Percentiles rank a stretch among this genome's conserved stretches.
Conservation (phyloP, 92 coral and sea anemone species). For the Porites lobata region DNA sequence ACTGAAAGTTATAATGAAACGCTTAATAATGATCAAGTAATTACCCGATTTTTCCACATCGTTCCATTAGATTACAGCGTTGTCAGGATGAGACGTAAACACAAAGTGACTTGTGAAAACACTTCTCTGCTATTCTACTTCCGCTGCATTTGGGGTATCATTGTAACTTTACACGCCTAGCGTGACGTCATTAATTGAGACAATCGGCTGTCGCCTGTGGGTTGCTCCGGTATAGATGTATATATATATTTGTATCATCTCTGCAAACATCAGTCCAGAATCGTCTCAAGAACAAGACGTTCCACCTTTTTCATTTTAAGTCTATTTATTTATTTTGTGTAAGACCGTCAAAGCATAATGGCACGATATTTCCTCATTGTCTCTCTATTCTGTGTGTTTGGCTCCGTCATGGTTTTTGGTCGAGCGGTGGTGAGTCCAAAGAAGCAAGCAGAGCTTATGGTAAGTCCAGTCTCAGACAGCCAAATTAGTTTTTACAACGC, state of each 20-base stretch:
- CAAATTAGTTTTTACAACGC: too few species aligned
- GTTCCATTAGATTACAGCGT: not conserved
- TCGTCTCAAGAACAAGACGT: not conserved
- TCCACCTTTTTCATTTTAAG: not conserved
- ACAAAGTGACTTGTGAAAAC: not conserved
- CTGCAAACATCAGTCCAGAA: not conserved
- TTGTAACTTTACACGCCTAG: not conserved
- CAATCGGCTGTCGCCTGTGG: not conserved
- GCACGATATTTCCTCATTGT: not conserved
- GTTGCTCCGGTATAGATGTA: not conserved
- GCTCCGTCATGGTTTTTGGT: not conserved
- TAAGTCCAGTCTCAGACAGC: slow-evolving; percentile 13
- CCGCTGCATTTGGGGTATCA: not conserved
- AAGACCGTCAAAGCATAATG: not conserved
- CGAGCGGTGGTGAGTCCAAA: slow-evolving; percentile 39
- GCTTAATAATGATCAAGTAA: not conserved
- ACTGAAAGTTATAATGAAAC: not conserved
- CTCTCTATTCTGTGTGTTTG: not conserved
- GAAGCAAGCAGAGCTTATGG: slow-evolving; percentile 38
- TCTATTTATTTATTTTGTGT: not conserved
- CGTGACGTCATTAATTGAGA: slow-evolving; percentile 21
- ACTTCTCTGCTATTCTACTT: not conserved
- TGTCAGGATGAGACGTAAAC: too few species aligned
- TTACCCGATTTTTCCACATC: not conserved
- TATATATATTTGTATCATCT: not conserved